Percentiles rank a stretch among this genome's conserved stretches.
Evolutionary conservation across 1,140 invertebrate genomes (phyloP).

Genomic region (Tribolium castaneum): DNA sequence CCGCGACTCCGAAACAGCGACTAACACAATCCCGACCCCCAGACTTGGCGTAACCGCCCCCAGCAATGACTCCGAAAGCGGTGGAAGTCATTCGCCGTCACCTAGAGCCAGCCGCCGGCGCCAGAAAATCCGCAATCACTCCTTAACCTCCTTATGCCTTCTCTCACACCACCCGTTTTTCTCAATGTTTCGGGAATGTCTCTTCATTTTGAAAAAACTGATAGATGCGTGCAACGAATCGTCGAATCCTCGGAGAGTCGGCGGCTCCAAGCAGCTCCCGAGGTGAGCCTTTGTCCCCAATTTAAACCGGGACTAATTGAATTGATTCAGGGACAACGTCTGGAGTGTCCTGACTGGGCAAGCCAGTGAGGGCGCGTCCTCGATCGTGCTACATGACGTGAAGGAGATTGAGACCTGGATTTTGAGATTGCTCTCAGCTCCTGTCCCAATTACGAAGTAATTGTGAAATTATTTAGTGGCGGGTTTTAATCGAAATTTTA

Average conservation of each 20-base stretch:
- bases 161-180: conserved; percentile 99
- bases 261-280: conserved; percentile 85
- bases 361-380: conserved; percentile 81
- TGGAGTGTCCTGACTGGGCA: conserved; percentile 89
- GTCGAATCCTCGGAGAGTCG: conserved; percentile 86
- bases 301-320: background rate
- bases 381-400: conserved; percentile 94
- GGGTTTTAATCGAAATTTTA: conserved; percentile 51
- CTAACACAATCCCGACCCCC: conserved; percentile 60
- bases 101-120: conserved; percentile 83
- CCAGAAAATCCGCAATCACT: conserved; percentile 88
- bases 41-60: conserved; percentile 75
- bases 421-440: conserved; percentile 91
- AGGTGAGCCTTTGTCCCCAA: conserved; percentile 70
- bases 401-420: conserved; percentile 99
- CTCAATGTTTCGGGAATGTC: conserved; percentile 96
- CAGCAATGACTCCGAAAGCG: conserved; percentile 86
- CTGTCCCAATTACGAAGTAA: conserved; percentile 95
- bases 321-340: conserved; percentile 81
- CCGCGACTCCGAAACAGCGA: conserved; percentile 72
- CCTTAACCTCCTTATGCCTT: conserved; percentile 96
- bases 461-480: background rate
- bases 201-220: conserved; percentile 93
- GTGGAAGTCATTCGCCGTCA: conserved; percentile 86
- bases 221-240: conserved; percentile 98